Percentiles rank a stretch among this genome's conserved stretches.
phyloP scores from a whole-genome alignment of 2,888 invertebrate species.

The Acleris emargana region DNA sequence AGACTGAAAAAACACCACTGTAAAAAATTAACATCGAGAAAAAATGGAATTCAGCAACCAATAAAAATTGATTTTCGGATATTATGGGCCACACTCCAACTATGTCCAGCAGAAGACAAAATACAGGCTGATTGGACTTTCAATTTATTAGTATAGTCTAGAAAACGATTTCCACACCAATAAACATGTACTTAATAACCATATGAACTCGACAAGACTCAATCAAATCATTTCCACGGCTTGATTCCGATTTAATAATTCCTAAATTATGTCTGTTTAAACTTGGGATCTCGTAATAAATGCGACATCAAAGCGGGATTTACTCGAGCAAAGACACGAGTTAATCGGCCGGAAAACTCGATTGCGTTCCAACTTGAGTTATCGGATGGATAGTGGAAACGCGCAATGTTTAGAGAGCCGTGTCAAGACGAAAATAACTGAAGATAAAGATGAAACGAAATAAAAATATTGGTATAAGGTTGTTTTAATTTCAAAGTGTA shows the following conservation, averaged over 20 bases:
- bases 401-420: slow-evolving; percentile 1
- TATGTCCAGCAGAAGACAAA: too few relatives aligned
- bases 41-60: too few relatives aligned
- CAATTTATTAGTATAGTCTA: too few relatives aligned
- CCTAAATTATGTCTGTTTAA: slow-evolving; percentile 7
- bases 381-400: slow-evolving; percentile 5
- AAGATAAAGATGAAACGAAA: background rate
- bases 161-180: too few relatives aligned
- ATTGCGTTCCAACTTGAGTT: slow-evolving; percentile 9
- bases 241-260: too few relatives aligned
- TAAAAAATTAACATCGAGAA: too few relatives aligned
- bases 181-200: background rate
- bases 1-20: too few relatives aligned
- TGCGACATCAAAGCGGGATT: slow-evolving; percentile 49
- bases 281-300: slow-evolving; percentile 42
- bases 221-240: slow-evolving; percentile 10
- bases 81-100: too few relatives aligned
- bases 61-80: too few relatives aligned
- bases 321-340: slow-evolving; percentile 43
- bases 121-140: too few relatives aligned
- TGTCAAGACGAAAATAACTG: background rate
- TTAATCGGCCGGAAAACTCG: slow-evolving; percentile 40
- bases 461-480: too few relatives aligned
- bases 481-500: too few relatives aligned
- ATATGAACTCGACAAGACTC: slow-evolving; percentile 5